These are phyloP conservation scores for Catharus minimus DNA, from an alignment of 2,113 vertebrate species.

Conservation along the genomic window DNA sequence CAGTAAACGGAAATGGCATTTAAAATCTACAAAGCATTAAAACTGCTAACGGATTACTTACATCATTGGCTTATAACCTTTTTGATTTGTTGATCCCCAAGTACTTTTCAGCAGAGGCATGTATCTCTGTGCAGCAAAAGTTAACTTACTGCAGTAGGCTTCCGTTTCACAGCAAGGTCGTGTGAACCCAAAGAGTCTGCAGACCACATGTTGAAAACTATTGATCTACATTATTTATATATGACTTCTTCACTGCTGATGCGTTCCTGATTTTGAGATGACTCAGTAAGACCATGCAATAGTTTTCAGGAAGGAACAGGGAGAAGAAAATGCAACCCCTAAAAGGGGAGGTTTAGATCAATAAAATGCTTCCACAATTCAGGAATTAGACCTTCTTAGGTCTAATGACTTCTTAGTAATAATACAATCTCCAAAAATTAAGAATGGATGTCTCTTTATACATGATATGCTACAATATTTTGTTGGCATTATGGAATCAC, in stretches of 20 bases:
- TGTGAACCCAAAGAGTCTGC: conserved; percentile 35
- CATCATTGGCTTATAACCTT: conserved; percentile 26
- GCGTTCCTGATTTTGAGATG: conserved; percentile 42
- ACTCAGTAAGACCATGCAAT: conserved; percentile 20
- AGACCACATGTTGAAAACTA: conserved; percentile 57
- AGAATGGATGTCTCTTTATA: neutral
- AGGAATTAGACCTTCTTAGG: neutral
- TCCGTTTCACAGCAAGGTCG: conserved; percentile 12
- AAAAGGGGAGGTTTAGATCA: neutral
- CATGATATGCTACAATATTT: neutral
- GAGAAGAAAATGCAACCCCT: neutral
- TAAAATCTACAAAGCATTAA: conserved; percentile 17
- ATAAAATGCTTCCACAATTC: neutral
- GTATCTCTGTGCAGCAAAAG: conserved; percentile 12
- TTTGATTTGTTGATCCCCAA: conserved; percentile 52
- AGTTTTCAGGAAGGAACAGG: conserved; percentile 20
- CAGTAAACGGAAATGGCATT: neutral
- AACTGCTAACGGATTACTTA: conserved; percentile 22
- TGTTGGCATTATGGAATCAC: neutral
- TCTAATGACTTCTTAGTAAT: neutral
- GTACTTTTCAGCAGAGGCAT: conserved; percentile 20
- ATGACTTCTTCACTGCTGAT: conserved; percentile 34
- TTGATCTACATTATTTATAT: conserved; percentile 58
- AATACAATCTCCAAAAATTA: neutral
- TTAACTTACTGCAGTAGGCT: conserved; percentile 40